These are phyloP conservation scores for Tenthredo distinguenda DNA, from an alignment of 2,888 invertebrate genomes.

Conservation along the genomic window DNA sequence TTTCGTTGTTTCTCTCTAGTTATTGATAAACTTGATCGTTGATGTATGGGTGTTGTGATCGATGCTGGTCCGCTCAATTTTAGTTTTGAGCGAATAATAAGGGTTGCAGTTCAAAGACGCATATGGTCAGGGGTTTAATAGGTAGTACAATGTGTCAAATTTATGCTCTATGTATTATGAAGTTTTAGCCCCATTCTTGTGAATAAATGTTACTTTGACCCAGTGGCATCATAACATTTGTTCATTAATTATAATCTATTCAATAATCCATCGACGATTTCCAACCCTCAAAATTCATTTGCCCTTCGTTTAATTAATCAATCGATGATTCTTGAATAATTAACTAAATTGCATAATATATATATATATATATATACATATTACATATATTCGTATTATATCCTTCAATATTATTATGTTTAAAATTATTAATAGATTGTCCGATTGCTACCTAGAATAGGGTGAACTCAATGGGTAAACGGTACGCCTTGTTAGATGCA, in stretches of 20 bases:
- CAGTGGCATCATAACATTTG: slow-evolving; percentile 54
- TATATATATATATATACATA: no score
- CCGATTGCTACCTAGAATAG: no score
- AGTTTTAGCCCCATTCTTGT: slow-evolving; percentile 59
- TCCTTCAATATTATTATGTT: neutral
- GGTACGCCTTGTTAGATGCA: neutral
- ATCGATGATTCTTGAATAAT: neutral
- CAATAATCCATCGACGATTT: neutral
- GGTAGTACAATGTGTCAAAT: slow-evolving; percentile 53
- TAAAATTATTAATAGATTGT: no score
- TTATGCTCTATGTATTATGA: slow-evolving; percentile 63
- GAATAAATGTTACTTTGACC: slow-evolving; percentile 70
- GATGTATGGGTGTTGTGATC: slow-evolving; percentile 18
- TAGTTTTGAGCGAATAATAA: neutral
- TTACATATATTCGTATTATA: no score
- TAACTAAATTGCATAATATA: no score
- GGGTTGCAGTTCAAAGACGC: slow-evolving; percentile 13
- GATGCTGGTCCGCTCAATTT: neutral
- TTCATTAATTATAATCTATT: neutral
- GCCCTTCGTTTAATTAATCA: neutral
- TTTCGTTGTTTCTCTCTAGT: neutral
- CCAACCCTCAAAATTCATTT: neutral
- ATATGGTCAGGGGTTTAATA: slow-evolving; percentile 6
- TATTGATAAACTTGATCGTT: slow-evolving; percentile 8
- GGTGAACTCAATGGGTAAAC: no score